phyloP scores from a whole-genome alignment of 2,113 vertebrate species.

The Vireo altiloquus region DNA sequence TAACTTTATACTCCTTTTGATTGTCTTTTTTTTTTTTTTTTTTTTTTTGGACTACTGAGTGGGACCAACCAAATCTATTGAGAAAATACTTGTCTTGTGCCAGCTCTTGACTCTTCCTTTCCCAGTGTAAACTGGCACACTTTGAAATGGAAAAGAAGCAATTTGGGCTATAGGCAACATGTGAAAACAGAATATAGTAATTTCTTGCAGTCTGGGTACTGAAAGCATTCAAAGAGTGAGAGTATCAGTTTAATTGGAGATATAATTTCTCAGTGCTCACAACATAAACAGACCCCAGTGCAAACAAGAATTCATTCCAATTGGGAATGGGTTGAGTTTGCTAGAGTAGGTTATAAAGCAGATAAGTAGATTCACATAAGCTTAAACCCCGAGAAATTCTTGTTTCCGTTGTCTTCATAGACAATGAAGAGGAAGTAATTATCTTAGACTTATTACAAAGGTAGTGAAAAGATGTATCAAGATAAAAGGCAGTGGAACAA shows the following conservation, averaged over 20 bases:
- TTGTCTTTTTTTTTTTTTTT: fast-evolving
- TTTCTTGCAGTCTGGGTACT: not conserved
- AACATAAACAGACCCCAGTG: not conserved
- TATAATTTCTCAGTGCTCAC: not conserved
- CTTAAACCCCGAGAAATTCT: not conserved
- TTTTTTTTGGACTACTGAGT: not conserved
- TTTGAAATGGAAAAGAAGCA: not conserved
- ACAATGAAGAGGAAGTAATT: not conserved
- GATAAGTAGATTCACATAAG: not conserved
- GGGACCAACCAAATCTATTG: not conserved
- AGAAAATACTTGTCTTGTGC: not conserved
- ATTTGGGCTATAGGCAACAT: not conserved
- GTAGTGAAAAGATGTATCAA: not conserved
- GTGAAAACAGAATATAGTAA: not conserved
- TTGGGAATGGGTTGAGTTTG: not conserved
- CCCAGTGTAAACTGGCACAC: not conserved
- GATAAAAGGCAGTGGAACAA: not conserved
- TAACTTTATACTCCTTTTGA: not conserved
- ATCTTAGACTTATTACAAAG: not conserved
- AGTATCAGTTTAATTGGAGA: not conserved
- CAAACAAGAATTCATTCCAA: not conserved
- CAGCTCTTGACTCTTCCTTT: not conserved
- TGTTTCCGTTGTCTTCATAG: not conserved
- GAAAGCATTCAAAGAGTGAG: not conserved
- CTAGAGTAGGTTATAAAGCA: not conserved